phyloP scores from a whole-genome alignment of 1,140 invertebrate genomes.

The Pseudomyrmex cubaensis region DNA sequence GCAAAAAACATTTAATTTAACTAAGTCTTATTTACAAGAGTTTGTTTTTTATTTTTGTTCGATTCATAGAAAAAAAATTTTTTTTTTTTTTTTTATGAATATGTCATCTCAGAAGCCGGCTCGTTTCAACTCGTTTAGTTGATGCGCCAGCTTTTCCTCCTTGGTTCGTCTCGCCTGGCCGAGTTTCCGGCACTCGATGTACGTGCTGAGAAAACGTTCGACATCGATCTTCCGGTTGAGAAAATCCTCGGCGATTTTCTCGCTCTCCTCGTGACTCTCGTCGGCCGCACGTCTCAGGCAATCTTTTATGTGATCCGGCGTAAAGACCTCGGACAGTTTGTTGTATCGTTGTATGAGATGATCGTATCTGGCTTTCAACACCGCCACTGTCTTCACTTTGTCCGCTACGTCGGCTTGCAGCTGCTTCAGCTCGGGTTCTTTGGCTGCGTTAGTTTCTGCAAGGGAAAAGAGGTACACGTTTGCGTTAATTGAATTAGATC shows the following conservation, averaged over 20 bases:
- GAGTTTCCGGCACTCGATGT: constrained; percentile 89
- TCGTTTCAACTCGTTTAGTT: constrained; percentile 89
- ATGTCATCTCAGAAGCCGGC: constrained; percentile 85
- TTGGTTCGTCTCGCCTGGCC: constrained; percentile 91
- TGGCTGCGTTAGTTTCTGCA: constrained; percentile 88
- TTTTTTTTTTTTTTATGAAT: not conserved
- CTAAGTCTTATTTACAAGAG: constrained; percentile 80
- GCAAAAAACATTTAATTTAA: constrained; percentile 77
- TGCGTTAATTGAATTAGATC: constrained; percentile 1
- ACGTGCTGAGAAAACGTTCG: constrained; percentile 90
- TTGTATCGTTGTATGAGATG: constrained; percentile 89
- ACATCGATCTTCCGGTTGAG: constrained; percentile 90
- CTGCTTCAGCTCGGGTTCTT: constrained; percentile 88
- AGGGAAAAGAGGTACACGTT: constrained; percentile 39
- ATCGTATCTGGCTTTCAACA: constrained; percentile 90
- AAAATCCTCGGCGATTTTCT: constrained; percentile 91
- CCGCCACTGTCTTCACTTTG: constrained; percentile 88
- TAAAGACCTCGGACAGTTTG: constrained; percentile 89
- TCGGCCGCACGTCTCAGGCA: constrained; percentile 87
- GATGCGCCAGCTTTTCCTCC: constrained; percentile 91
- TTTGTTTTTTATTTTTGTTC: constrained; percentile 60
- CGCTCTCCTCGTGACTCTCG: constrained; percentile 90
- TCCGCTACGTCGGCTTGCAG: constrained; percentile 87
- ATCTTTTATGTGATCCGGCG: constrained; percentile 90
- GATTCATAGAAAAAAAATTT: constrained; percentile 69